Evolutionary conservation across 2,113 vertebrate genomes (phyloP).

Genomic region (Mixornis gularis): DNA sequence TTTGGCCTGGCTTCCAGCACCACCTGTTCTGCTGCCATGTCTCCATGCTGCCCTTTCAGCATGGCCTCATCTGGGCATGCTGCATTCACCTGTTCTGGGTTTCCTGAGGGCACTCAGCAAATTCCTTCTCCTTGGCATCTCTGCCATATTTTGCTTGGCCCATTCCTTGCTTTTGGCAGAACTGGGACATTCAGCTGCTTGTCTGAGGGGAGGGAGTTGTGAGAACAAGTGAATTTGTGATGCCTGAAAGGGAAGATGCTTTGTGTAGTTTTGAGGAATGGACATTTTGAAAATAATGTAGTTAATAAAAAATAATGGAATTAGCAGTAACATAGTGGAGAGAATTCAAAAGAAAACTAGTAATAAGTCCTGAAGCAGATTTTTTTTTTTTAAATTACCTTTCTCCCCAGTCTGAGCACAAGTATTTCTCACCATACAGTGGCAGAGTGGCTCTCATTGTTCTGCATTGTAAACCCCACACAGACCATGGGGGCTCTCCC

Average conservation of each 20-base stretch:
- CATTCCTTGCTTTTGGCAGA: background rate
- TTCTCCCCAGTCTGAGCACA: background rate
- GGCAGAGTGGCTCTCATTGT: background rate
- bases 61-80: background rate
- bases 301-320: background rate
- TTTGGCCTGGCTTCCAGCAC: background rate
- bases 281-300: background rate
- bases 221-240: background rate
- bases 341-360: background rate
- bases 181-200: background rate
- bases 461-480: background rate
- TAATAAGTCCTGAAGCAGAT: background rate
- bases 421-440: background rate
- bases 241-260: background rate
- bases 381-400: background rate
- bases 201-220: background rate
- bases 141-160: background rate
- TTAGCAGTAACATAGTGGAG: background rate
- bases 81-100: background rate
- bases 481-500: background rate
- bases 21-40: background rate
- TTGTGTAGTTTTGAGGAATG: background rate
- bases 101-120: background rate
- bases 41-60: background rate
- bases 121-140: background rate